A percentile compares a stretch with the other conserved stretches of the same genome.
Conservation (phyloP, 2,797 vertebrate species). For the Ctenochaetus hawaiiensis region DNA sequence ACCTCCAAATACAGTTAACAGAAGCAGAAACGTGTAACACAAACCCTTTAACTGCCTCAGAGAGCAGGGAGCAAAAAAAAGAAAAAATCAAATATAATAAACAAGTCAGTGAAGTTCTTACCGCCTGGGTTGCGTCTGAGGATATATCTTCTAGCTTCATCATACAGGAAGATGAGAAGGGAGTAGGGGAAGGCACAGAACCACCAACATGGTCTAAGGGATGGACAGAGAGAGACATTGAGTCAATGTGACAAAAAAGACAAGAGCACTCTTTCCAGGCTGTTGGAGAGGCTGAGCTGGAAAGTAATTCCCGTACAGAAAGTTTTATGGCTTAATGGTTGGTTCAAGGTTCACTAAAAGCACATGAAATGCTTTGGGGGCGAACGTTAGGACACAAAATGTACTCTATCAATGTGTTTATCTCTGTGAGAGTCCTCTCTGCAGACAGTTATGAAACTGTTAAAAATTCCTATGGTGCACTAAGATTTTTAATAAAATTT, state of each 20-base stretch:
- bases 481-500: not conserved
- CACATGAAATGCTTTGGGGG: constrained; percentile 23
- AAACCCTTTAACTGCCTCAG: not conserved
- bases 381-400: not conserved
- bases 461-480: not conserved
- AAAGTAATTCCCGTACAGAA: not conserved
- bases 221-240: constrained; percentile 4
- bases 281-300: constrained; percentile 1
- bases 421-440: not conserved
- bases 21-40: not conserved
- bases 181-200: constrained; percentile 99
- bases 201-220: constrained; percentile 93
- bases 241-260: constrained; percentile 1
- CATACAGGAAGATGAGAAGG: constrained; percentile 97
- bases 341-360: constrained; percentile 17
- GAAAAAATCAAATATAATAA: no score
- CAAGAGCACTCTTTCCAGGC: not conserved
- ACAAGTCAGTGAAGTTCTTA: constrained; percentile 72
- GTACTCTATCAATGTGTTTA: not conserved
- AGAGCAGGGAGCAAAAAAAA: not conserved
- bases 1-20: constrained; percentile 8
- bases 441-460: not conserved
- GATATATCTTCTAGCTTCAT: constrained; percentile 94
- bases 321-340: constrained; percentile 2
- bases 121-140: constrained; percentile 96